These are phyloP conservation scores for Chamaetylas fuelleborni DNA, from an alignment of 2,113 vertebrate species.

Conservation along the genomic window DNA sequence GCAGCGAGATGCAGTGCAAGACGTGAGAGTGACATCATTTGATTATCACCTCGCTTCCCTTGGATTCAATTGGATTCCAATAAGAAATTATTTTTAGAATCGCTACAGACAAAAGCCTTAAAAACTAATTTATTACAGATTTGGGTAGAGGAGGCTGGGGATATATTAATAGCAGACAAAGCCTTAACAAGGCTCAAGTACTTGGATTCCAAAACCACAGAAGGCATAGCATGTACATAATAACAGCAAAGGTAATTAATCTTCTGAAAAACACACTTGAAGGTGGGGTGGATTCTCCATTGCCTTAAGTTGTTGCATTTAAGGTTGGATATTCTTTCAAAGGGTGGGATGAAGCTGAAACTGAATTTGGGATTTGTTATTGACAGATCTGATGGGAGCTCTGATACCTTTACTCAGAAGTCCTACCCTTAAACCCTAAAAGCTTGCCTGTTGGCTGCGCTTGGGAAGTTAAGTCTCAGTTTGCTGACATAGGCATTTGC, in stretches of 20 bases:
- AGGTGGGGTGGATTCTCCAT: neutral
- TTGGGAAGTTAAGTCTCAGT: neutral
- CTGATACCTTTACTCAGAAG: neutral
- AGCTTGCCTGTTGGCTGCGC: neutral
- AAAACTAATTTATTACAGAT: constrained; percentile 21
- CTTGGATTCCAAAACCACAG: neutral
- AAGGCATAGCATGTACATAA: neutral
- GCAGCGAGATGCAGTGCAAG: neutral
- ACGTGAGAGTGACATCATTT: constrained; percentile 45
- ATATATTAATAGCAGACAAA: constrained; percentile 2
- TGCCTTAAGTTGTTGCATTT: neutral
- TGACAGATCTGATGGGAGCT: neutral
- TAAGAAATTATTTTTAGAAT: constrained; percentile 56
- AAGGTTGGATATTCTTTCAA: neutral
- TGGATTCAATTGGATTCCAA: constrained; percentile 17
- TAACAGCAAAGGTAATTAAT: neutral
- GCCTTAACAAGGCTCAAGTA: neutral
- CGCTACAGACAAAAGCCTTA: constrained; percentile 1
- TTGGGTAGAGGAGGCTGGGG: neutral
- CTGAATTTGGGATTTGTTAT: neutral
- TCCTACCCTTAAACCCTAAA: neutral
- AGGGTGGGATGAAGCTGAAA: neutral
- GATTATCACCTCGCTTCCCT: constrained; percentile 50
- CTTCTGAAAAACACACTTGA: neutral
- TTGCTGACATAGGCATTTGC: neutral